Percentiles rank a stretch among this genome's conserved stretches.
Conservation (phyloP, 2,113 vertebrate species). For the Seriola rivoliana region DNA sequence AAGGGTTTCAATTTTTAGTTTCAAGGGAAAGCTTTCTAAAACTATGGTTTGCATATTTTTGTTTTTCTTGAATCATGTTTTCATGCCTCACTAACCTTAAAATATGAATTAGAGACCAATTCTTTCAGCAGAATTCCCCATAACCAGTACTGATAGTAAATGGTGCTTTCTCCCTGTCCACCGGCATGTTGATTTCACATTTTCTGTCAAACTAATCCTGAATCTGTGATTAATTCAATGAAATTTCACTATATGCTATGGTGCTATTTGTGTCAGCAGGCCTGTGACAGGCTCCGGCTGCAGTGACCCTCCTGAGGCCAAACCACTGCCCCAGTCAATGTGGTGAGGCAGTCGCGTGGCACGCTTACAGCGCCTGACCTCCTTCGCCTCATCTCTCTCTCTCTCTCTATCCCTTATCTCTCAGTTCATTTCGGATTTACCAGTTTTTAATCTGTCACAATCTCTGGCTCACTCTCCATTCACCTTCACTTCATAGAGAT, state of each 20-base stretch:
- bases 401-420: constrained; percentile 47
- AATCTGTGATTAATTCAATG: constrained; percentile 18
- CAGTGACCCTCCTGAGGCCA: constrained; percentile 27
- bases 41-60: background rate
- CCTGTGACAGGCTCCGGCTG: background rate
- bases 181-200: constrained; percentile 18
- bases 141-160: background rate
- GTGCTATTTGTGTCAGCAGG: constrained; percentile 58
- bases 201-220: constrained; percentile 25
- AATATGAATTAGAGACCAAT: background rate
- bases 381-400: constrained; percentile 42
- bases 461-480: constrained; percentile 55
- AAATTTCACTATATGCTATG: background rate
- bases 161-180: background rate
- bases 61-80: background rate
- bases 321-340: constrained; percentile 50
- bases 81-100: background rate
- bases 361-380: constrained; percentile 59
- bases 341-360: constrained; percentile 56
- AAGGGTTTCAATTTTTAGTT: background rate
- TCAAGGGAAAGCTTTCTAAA: background rate
- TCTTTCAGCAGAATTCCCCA: background rate
- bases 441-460: constrained; percentile 66
- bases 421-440: constrained; percentile 75
- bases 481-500: constrained; percentile 32